Evolutionary conservation across 2,888 invertebrate species (phyloP).

Genomic region (Augochlorella aurata): DNA sequence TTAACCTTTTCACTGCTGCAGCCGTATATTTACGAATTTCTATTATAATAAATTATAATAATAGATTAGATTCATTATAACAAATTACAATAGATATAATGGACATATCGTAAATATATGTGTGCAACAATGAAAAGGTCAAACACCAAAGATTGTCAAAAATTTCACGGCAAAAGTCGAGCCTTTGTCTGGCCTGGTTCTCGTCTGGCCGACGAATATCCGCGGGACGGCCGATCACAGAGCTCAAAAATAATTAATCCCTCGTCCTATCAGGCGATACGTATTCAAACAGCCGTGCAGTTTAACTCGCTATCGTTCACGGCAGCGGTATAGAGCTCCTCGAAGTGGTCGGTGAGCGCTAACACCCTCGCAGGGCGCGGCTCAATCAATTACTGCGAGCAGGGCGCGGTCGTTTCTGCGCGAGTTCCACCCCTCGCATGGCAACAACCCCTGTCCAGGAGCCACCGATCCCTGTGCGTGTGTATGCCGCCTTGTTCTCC

Average conservation of each 20-base stretch:
- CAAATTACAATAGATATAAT: no score
- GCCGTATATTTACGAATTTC: no score
- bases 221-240: not conserved
- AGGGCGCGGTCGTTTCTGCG: conserved; percentile 74
- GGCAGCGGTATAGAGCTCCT: conserved; percentile 14
- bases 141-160: no score
- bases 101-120: no score
- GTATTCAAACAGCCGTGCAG: not conserved
- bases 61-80: no score
- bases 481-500: conserved; percentile 22
- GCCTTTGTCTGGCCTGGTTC: no score
- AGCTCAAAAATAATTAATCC: not conserved
- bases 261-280: not conserved
- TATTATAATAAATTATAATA: no score
- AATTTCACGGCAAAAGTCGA: no score
- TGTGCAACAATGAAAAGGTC: no score
- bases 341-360: conserved; percentile 50
- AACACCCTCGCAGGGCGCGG: conserved; percentile 76
- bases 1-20: no score
- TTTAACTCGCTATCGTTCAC: not conserved
- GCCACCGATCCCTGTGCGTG: conserved; percentile 28
- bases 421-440: conserved; percentile 67
- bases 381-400: conserved; percentile 77
- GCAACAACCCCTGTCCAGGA: conserved; percentile 63
- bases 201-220: not conserved